A percentile compares a stretch with the other conserved stretches of the same genome.
Evolutionary conservation across 2,888 invertebrate species (phyloP).

Genomic region (Thymelicus sylvestris): DNA sequence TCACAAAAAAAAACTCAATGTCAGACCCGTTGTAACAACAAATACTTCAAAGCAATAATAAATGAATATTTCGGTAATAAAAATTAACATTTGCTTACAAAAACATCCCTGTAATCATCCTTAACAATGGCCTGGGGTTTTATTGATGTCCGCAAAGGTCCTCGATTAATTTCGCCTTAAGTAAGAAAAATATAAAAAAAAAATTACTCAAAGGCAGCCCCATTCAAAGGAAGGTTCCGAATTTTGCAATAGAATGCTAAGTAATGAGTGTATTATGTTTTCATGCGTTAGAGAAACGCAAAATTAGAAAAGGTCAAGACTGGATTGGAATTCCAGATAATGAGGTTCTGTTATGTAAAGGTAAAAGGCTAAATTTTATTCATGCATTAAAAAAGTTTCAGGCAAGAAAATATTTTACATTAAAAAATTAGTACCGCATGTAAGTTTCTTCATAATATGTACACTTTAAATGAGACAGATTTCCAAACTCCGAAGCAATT

Average conservation of each 20-base stretch:
- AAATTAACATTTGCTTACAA: conserved; percentile 78
- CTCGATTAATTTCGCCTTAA: conserved; percentile 78
- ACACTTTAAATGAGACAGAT: too few species aligned
- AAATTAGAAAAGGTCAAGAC: conserved; percentile 34
- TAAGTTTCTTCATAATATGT: too few species aligned
- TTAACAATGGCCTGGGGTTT: conserved; percentile 76
- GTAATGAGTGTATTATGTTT: conserved; percentile 61
- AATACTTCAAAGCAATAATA: conserved; percentile 62
- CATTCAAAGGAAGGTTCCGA: conserved; percentile 60
- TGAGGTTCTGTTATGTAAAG: too few species aligned
- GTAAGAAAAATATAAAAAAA: conserved; percentile 62
- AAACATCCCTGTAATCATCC: conserved; percentile 76
- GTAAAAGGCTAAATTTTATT: too few species aligned
- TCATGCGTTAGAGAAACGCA: conserved; percentile 44
- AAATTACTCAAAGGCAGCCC: conserved; percentile 50
- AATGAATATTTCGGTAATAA: conserved; percentile 68
- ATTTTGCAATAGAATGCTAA: conserved; percentile 51
- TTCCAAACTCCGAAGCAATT: too few species aligned
- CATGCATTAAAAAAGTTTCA: too few species aligned
- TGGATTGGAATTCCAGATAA: too few species aligned
- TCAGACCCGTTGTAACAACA: conserved; percentile 51
- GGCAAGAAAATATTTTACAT: too few species aligned
- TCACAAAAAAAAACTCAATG: conserved; percentile 31
- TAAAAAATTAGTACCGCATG: too few species aligned
- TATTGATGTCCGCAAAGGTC: conserved; percentile 77